Percentiles rank a stretch among this genome's conserved stretches.
phyloP scores from a whole-genome alignment of 2,113 vertebrate genomes.

The Anguilla rostrata region DNA sequence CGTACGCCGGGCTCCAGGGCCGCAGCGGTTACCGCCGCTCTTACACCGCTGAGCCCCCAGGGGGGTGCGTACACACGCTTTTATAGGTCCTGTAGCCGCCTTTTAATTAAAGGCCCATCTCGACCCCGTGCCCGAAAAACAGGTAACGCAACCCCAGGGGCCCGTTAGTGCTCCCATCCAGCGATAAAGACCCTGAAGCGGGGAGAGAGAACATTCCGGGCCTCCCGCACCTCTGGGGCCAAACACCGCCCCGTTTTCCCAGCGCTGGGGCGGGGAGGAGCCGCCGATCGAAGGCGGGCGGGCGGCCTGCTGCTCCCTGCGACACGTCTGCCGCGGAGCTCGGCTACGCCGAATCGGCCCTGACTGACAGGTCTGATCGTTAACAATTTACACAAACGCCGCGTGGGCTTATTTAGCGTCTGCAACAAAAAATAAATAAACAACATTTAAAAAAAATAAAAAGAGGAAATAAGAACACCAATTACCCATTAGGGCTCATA shows the following conservation, averaged over 20 bases:
- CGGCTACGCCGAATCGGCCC: neutral
- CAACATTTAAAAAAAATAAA: neutral
- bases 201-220: slow-evolving; percentile 30
- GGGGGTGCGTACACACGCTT: neutral
- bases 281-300: no score
- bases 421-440: no score
- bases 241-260: neutral
- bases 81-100: neutral
- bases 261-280: neutral
- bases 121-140: neutral
- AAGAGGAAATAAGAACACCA: neutral
- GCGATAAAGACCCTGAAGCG: slow-evolving; percentile 37
- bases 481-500: neutral
- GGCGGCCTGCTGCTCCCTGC: no score
- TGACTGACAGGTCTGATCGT: neutral
- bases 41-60: slow-evolving; percentile 6
- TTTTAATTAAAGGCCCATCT: slow-evolving; percentile 4
- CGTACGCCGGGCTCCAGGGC: neutral
- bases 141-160: slow-evolving; percentile 26
- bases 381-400: neutral
- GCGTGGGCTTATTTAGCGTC: neutral
- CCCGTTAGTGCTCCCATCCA: slow-evolving; percentile 45
- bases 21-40: neutral
- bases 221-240: neutral
- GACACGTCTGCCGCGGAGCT: neutral